Evolutionary conservation across 2,888 invertebrate genomes (phyloP), one percentile per base, ranked within the genome.

Genomic region (Epinotia bilunana): DNA sequence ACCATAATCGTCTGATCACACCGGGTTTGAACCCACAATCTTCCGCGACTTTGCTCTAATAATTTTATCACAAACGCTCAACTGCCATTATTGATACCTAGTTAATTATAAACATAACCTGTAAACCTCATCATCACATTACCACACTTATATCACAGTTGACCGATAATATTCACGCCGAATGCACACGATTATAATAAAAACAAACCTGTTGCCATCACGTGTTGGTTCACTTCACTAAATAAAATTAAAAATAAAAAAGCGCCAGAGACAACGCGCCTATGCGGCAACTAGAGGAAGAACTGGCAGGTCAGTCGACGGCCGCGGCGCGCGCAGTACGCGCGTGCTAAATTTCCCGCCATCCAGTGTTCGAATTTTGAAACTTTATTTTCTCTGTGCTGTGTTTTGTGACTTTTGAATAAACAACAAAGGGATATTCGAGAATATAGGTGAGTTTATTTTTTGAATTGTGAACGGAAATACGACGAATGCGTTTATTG

Each of bases 291-390:
- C 76, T 72, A 76, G 53, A 49, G 76, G 72, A 72, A n/a, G 16
- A 57, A 76, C 76, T 68, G 76, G 77, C 71, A 76, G 82, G 80
- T 76, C 91, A 91, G 91, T 90, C 81, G 84, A 86, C 86, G 84
- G 76, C 81, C 83, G 87, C 84, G 86, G 79, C 82, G 83, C 81
- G 83, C 77, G 83, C 77, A 78, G 85, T 78, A 78, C 83, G 84
- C 84, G 82, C 80, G 82, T 79, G 77, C 74, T 73, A 75, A 80
- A 72, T 77, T 78, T 82, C 81, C 85, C 86, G 83, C 82, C 80
- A 80, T 80, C 83, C 80, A 74, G 81, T 78, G 77, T 69, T 77
- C 67, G 73, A 73, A 63, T 72, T 53, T 67, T 74, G 39, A 78
- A 77, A 73, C 33, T 64, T 75, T 70, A 73, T 63, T 74, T 77